Evolutionary conservation across 2,888 invertebrate species (phyloP).

Genomic region (Pemphredon lugubris): DNA sequence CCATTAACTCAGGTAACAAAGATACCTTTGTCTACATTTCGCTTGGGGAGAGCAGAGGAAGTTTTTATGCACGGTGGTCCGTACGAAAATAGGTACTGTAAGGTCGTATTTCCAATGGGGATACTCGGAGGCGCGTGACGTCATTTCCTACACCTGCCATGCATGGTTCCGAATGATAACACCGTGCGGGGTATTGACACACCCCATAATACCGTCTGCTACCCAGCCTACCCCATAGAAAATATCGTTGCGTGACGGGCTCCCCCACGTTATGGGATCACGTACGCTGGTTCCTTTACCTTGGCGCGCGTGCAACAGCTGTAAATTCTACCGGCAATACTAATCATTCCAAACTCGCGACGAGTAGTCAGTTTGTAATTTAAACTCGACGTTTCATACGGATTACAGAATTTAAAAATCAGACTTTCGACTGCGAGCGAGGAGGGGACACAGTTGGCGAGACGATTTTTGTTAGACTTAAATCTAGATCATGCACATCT

Average conservation of each 20-base stretch:
- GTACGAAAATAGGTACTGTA: constrained; percentile 51
- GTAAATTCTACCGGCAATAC: constrained; percentile 17
- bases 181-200: constrained; percentile 68
- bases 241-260: constrained; percentile 62
- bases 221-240: constrained; percentile 59
- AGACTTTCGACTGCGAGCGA: too few relatives aligned
- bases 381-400: too few relatives aligned
- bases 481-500: too few relatives aligned
- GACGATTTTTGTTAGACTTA: too few relatives aligned
- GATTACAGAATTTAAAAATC: too few relatives aligned
- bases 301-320: constrained; percentile 13
- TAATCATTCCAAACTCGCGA: constrained; percentile 13
- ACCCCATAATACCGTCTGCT: constrained; percentile 66
- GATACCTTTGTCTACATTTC: constrained; percentile 34
- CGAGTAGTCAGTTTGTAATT: too few relatives aligned
- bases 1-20: constrained; percentile 31
- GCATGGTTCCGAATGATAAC: constrained; percentile 79
- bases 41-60: constrained; percentile 47
- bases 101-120: constrained; percentile 58
- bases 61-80: constrained; percentile 50
- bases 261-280: constrained; percentile 21
- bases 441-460: too few relatives aligned
- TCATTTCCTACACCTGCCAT: constrained; percentile 80
- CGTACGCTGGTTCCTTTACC: constrained; percentile 2
- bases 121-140: constrained; percentile 70